A percentile compares a stretch with the other conserved stretches of the same genome.
Conservation (phyloP, 2,888 invertebrate genomes). For the Plagodis pulveraria region DNA sequence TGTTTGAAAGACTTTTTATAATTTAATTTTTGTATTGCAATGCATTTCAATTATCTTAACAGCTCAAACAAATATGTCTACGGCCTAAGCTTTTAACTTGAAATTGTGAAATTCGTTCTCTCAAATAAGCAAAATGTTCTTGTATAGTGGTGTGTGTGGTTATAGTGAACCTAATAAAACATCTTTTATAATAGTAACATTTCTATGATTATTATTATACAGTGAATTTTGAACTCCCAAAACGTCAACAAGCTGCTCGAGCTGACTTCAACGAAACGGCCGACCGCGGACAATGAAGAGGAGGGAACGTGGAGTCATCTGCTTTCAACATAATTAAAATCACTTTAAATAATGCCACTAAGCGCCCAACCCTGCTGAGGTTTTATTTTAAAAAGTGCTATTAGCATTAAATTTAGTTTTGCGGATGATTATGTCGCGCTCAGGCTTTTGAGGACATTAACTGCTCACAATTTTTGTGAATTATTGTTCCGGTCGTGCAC, state of each 20-base stretch:
- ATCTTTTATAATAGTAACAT: too few relatives aligned
- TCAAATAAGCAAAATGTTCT: too few relatives aligned
- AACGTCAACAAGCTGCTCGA: conserved; percentile 56
- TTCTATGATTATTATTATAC: too few relatives aligned
- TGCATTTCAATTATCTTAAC: too few relatives aligned
- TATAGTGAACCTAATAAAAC: too few relatives aligned
- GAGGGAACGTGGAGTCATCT: conserved; percentile 81
- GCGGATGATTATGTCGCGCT: conserved; percentile 81
- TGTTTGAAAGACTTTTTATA: too few relatives aligned
- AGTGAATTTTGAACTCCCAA: conserved; percentile 17
- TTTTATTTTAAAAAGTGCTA: conserved; percentile 83
- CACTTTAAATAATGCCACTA: conserved; percentile 83
- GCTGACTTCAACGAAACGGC: conserved; percentile 47
- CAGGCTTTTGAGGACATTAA: conserved; percentile 76
- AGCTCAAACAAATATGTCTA: too few relatives aligned
- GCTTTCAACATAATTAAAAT: conserved; percentile 85
- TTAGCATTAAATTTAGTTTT: conserved; percentile 85
- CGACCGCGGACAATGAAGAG: conserved; percentile 75
- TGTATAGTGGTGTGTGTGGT: too few relatives aligned
- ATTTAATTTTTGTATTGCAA: too few relatives aligned
- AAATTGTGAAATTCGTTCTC: too few relatives aligned
- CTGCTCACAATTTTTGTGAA: conserved; percentile 81
- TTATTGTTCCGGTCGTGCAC: conserved; percentile 74
- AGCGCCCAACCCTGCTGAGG: conserved; percentile 74
- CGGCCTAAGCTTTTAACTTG: too few relatives aligned